Base-by-base conservation (phyloP, 2,113 vertebrate species). In the Heterotis niloticus region DNA sequence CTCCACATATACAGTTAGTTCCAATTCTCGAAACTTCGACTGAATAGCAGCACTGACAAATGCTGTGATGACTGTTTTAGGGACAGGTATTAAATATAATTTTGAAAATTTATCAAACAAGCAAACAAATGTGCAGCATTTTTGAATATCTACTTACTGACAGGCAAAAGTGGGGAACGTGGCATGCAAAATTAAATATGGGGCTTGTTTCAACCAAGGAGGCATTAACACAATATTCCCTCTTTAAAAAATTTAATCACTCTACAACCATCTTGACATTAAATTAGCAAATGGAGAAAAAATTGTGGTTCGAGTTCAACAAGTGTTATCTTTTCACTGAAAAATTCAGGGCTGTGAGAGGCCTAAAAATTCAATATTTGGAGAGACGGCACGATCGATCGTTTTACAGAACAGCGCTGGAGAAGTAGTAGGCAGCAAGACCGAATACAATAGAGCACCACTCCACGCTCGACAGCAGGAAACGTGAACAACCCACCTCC, bases 31-130 rank as follows among this genome's bases (percentile, higher is more conserved):
- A 64, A 60, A 75, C 52, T 64, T 59, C 20, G 54, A 75, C 59
- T 79, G 75, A 16, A 67, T n/a, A 29, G 60, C 24, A 64, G 34
- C 44, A 54, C 29, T 57, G 24, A 20, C 13, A 62, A 75, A 75
- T 75, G 51, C 65, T 74, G 70, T 75, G 78, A 66, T 72, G 66
- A 64, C 51, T 29, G 51, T 52, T 28, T 64, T 23, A 79, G 59
- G 34, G 34, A 51, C 12, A 24, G 71, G 14, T 17, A 24, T 10
- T 74, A 29, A 12, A 54, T 56, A 44, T 44, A 44, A 7, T 44
- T 44, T 44, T n/a, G 18, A 20, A 72, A 23, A 52, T 62, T 34
- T 54, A 72, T 16, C 23, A 71, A 14, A 11, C 59, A 62, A 62
- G 20, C 59, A 62, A 17, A 23, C 51, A 59, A 18, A 24, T 17